Conservation (phyloP, 1,140 invertebrate genomes). For the Drosophila pectinifera region DNA sequence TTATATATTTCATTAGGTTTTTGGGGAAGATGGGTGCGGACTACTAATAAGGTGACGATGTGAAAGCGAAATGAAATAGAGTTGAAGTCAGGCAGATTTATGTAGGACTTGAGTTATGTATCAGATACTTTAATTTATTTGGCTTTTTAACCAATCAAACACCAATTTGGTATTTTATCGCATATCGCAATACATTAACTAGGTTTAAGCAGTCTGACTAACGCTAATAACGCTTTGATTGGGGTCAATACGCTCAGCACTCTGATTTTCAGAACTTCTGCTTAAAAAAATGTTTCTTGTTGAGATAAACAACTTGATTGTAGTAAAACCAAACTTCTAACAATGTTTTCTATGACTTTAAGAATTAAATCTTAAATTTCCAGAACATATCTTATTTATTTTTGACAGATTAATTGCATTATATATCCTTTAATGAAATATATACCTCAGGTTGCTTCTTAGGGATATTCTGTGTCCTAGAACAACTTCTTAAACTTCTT, state of each 20-base stretch:
- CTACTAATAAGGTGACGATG: slow-evolving; percentile 16
- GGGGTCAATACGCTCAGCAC: background rate
- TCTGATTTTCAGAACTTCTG: background rate
- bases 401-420: too few relatives aligned
- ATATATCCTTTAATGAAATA: background rate
- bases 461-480: too few relatives aligned
- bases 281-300: background rate
- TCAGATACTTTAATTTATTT: slow-evolving; percentile 15
- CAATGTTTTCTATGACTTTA: slow-evolving; percentile 1
- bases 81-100: slow-evolving; percentile 3
- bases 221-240: background rate
- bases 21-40: background rate
- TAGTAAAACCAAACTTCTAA: background rate
- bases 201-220: background rate
- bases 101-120: slow-evolving; percentile 11
- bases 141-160: slow-evolving; percentile 1
- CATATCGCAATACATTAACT: background rate
- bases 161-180: slow-evolving; percentile 7
- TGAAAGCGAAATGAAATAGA: slow-evolving; percentile 14
- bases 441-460: too few relatives aligned
- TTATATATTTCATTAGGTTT: slow-evolving; percentile 2
- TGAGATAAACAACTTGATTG: slow-evolving; percentile 4
- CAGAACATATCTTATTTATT: background rate
- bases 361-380: background rate
- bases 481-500: too few relatives aligned